Base-by-base conservation (phyloP, 37 sponge, comb jelly and placozoan species). In the Hormiphora californensis region DNA sequence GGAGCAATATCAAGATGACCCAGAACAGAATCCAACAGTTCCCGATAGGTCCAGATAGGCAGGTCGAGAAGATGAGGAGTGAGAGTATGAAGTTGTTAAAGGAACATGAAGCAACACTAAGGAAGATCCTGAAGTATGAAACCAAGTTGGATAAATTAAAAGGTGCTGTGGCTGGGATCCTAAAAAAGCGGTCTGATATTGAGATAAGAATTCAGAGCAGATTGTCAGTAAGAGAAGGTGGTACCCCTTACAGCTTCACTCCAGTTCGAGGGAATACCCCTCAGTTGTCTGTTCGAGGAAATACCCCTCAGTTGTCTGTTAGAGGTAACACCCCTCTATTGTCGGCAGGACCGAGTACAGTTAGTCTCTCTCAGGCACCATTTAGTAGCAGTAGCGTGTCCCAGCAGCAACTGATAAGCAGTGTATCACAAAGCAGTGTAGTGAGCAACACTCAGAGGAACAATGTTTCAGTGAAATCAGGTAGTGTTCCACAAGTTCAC, bases 181-280 rank as follows among this genome's bases (percentile, higher is more conserved):
- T 30, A 23, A 5, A 30, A 12, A 57, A 57, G 27, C n/a, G 61
- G n/a, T 28, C 17, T 57, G 61, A 5, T 30, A 57, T 57, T 12
- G 61, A 57, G 61, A 57, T 30, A 30, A 57, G 61, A 12, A 57
- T 57, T 4, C 61, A 57, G 61, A 57, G 61, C n/a, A 57, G 61
- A 57, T 28, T 57, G 61, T 57, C 61, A 28, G 61, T 57, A 28
- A 49, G 15, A 17, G 23, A 5, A 4, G 61, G 61, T 5, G 61
- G 61, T 21, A 57, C 61, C 27, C 61, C 61, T 30, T 28, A 30
- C n/a, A 57, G 30, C 7, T 5, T 23, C 7, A 19, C 61, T 19
- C 61, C 61, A 57, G 61, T 57, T 57, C 7, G 23, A n/a, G n/a
- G n/a, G n/a, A n/a, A n/a, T n/a, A n/a, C n/a, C n/a, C n/a, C n/a